phyloP scores from a whole-genome alignment of 2,797 vertebrate species.

The Decapterus maruadsi region DNA sequence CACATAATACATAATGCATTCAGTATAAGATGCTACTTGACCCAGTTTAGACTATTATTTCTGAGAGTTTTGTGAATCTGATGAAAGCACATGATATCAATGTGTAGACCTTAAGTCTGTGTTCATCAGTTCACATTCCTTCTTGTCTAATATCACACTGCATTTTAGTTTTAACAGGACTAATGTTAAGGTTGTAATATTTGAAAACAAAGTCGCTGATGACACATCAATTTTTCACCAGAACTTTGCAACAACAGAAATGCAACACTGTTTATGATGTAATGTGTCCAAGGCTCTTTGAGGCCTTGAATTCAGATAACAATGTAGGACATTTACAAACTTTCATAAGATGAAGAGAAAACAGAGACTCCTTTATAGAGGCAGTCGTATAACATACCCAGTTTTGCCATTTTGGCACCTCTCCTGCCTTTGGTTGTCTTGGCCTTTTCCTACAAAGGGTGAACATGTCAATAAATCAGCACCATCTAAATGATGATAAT shows the following conservation, averaged over 20 bases:
- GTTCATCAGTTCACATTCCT: background rate
- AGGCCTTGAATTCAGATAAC: background rate
- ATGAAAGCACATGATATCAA: background rate
- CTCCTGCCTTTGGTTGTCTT: conserved; percentile 90
- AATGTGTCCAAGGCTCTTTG: background rate
- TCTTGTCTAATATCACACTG: background rate
- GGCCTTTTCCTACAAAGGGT: conserved; percentile 88
- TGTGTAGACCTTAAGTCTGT: background rate
- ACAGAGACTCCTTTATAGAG: background rate
- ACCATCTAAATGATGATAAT: background rate
- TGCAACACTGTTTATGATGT: background rate
- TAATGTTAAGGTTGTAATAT: background rate
- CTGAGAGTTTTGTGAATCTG: background rate
- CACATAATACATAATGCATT: too few species aligned
- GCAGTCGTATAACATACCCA: conserved; percentile 81
- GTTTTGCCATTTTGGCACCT: conserved; percentile 90
- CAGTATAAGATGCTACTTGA: background rate
- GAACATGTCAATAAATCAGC: background rate
- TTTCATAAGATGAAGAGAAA: conserved; percentile 5
- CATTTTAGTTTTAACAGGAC: background rate
- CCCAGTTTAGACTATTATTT: background rate
- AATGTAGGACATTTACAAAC: background rate
- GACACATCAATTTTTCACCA: background rate
- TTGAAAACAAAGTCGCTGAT: background rate
- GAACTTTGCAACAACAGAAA: background rate